A percentile compares a stretch with the other conserved stretches of the same genome.
phyloP scores from a whole-genome alignment of 2,113 vertebrate species.

The Phodopus roborovskii region DNA sequence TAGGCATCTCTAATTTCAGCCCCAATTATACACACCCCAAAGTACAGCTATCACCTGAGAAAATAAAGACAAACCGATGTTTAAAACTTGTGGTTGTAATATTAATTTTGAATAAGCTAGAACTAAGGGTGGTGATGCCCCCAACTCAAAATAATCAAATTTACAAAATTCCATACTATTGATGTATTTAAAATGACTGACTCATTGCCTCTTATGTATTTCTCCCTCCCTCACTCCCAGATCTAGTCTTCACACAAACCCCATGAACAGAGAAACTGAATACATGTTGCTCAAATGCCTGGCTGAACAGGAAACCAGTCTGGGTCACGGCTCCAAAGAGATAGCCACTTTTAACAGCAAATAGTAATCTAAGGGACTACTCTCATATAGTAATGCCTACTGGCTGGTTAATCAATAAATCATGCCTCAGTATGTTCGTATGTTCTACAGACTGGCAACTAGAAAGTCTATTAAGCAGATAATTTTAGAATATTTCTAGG shows the following conservation, averaged over 20 bases:
- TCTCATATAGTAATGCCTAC: not conserved
- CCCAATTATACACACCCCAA: constrained; percentile 71
- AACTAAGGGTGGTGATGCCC: constrained; percentile 57
- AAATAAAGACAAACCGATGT: constrained; percentile 63
- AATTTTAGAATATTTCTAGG: constrained; percentile 49
- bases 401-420: not conserved
- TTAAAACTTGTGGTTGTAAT: constrained; percentile 55
- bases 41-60: constrained; percentile 68
- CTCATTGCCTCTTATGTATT: constrained; percentile 11
- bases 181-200: constrained; percentile 46
- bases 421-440: not conserved
- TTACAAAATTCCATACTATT: constrained; percentile 60
- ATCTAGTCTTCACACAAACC: not conserved
- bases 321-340: not conserved
- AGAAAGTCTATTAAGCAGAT: constrained; percentile 32
- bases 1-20: constrained; percentile 73
- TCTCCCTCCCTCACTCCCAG: not conserved
- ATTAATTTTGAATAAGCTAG: constrained; percentile 50
- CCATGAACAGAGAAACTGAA: constrained; percentile 64
- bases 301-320: constrained; percentile 1
- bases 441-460: not conserved
- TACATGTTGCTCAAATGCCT: constrained; percentile 19
- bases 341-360: not conserved
- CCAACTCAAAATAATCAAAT: constrained; percentile 66
- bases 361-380: not conserved